Conservation (phyloP, 2,888 invertebrate genomes). For the Sarcophaga caerulescens region DNA sequence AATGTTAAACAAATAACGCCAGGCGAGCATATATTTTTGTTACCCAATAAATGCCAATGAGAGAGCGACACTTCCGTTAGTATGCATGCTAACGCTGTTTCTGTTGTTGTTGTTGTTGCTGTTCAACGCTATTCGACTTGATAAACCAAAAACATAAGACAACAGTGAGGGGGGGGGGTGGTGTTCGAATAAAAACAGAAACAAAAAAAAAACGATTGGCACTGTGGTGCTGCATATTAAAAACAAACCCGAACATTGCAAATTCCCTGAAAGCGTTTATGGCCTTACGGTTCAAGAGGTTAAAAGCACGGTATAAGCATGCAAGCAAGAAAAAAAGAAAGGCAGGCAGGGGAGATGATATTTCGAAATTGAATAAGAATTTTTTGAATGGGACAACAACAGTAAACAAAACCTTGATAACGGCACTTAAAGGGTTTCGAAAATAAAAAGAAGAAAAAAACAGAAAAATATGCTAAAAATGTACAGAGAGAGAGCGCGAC, state of each 20-base stretch:
- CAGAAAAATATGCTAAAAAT: conserved; percentile 38
- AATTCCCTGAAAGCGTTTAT: conserved; percentile 12
- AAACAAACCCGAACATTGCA: conserved; percentile 24
- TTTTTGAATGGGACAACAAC: neutral
- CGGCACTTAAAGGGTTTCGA: conserved; percentile 65
- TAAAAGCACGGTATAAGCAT: neutral
- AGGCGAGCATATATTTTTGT: conserved; percentile 10
- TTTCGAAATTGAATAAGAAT: conserved; percentile 25
- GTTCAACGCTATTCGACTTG: conserved; percentile 23
- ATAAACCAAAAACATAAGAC: conserved; percentile 41
- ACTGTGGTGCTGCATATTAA: conserved; percentile 45
- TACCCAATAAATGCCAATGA: conserved; percentile 56
- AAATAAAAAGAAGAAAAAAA: conserved; percentile 2
- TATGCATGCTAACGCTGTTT: neutral
- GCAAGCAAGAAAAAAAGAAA: neutral
- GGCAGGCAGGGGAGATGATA: neutral
- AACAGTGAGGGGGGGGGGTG: neutral
- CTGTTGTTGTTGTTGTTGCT: conserved; percentile 5
- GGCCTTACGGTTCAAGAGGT: neutral
- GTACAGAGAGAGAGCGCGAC: neutral
- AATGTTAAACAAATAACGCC: neutral
- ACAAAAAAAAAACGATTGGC: conserved; percentile 10
- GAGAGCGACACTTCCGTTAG: conserved; percentile 49
- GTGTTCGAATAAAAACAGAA: neutral
- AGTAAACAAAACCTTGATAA: conserved; percentile 66